Evolutionary conservation across 2,113 vertebrate genomes (phyloP).

Genomic region (Petrocephalus zakoni): DNA sequence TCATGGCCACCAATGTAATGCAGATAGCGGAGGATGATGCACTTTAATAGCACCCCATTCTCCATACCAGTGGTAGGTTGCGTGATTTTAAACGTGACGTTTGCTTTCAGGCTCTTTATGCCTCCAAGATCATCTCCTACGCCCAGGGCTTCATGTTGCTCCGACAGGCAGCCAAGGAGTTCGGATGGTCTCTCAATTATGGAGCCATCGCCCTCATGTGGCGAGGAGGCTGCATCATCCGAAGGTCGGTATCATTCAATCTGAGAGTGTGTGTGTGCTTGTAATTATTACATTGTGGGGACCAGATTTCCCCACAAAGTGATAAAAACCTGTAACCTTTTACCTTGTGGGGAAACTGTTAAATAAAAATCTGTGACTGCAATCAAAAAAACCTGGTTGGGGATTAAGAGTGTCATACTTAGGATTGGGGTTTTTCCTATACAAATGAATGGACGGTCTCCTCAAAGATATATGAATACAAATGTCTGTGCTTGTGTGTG

Average conservation of each 20-base stretch:
- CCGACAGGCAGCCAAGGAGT: conserved; percentile 84
- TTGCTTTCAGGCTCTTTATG: conserved; percentile 74
- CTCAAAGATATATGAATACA: background rate
- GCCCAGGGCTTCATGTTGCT: conserved; percentile 96
- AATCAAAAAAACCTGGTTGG: background rate
- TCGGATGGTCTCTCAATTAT: conserved; percentile 88
- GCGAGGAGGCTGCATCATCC: conserved; percentile 96
- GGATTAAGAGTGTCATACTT: background rate
- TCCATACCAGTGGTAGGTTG: background rate
- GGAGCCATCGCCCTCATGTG: conserved; percentile 96
- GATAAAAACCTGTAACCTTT: background rate
- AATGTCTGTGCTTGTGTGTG: background rate
- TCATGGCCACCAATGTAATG: background rate
- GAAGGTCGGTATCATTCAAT: conserved; percentile 64
- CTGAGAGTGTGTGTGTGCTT: background rate
- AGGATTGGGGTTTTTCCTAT: background rate
- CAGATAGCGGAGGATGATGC: background rate
- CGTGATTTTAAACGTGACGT: background rate
- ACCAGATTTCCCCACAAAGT: background rate
- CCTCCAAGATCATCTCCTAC: conserved; percentile 97
- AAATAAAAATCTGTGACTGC: background rate
- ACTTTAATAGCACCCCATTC: background rate
- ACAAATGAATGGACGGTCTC: background rate
- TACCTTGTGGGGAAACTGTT: background rate
- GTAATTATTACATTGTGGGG: background rate